Conservation (phyloP, 2,888 invertebrate species). For the Falcaria lacertinaria region DNA sequence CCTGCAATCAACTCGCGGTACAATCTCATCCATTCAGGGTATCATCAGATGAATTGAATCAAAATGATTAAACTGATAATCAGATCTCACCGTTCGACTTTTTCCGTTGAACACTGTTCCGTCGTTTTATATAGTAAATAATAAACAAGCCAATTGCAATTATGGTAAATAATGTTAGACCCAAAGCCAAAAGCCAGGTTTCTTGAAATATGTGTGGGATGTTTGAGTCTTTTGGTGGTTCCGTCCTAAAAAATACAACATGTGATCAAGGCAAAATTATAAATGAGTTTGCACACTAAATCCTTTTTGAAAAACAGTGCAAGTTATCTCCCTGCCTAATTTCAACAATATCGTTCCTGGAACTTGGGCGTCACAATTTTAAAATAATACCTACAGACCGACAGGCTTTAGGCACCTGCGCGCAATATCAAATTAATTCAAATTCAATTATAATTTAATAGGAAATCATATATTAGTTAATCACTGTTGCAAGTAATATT, state of each 20-base stretch:
- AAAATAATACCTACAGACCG: too few species aligned
- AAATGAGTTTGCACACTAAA: too few species aligned
- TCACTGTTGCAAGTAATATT: too few species aligned
- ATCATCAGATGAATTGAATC: too few species aligned
- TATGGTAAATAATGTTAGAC: conserved; percentile 59
- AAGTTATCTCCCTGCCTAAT: too few species aligned
- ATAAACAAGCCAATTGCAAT: conserved; percentile 66
- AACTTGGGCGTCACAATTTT: too few species aligned
- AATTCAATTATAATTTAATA: too few species aligned
- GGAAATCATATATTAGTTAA: too few species aligned
- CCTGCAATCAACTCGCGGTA: conserved; percentile 39
- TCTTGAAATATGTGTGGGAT: conserved; percentile 68
- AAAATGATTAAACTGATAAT: not conserved
- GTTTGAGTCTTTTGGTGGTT: conserved; percentile 68
- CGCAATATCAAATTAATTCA: too few species aligned
- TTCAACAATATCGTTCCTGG: too few species aligned
- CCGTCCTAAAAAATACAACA: conserved; percentile 38
- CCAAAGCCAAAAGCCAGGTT: conserved; percentile 68
- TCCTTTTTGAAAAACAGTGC: too few species aligned
- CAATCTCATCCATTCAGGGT: not conserved
- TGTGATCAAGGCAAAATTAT: conserved; percentile 3
- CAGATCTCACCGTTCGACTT: conserved; percentile 60
- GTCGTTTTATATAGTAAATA: conserved; percentile 64
- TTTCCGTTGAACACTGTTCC: conserved; percentile 65
- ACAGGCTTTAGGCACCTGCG: too few species aligned